These are phyloP conservation scores for Heloderma charlesbogerti DNA, from an alignment of 2,113 vertebrate species.

Conservation along the genomic window DNA sequence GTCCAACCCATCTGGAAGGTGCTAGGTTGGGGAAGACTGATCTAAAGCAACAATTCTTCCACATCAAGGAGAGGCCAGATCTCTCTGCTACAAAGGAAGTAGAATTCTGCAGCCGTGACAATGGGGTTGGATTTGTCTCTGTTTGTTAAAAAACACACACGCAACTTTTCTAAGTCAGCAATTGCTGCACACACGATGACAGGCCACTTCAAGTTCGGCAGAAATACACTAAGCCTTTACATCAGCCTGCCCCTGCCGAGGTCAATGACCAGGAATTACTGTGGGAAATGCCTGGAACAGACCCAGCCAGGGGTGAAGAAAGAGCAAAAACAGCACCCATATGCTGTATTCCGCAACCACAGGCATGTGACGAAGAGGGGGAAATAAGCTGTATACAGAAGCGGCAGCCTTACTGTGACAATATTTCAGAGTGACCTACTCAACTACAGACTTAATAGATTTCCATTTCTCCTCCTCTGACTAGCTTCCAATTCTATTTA, in stretches of 20 bases:
- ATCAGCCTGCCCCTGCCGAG: slow-evolving; percentile 33
- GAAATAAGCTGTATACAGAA: slow-evolving; percentile 28
- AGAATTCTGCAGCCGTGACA: neutral
- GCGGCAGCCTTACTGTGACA: neutral
- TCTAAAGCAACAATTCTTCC: slow-evolving; percentile 4
- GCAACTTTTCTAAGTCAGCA: slow-evolving; percentile 13
- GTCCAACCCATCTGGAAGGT: neutral
- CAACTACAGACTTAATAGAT: neutral
- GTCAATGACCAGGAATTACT: slow-evolving; percentile 67
- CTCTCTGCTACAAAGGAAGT: neutral
- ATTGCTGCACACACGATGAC: neutral
- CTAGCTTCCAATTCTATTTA: neutral
- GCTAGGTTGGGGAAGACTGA: neutral
- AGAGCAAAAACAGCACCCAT: neutral
- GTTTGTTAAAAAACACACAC: neutral
- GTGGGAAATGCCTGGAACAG: slow-evolving; percentile 31
- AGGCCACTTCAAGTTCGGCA: slow-evolving; percentile 8
- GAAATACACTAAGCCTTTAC: slow-evolving; percentile 10
- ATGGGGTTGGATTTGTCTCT: rapidly evolving
- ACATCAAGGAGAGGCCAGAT: neutral
- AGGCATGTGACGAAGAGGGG: neutral
- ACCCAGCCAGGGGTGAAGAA: neutral
- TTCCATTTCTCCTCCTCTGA: neutral
- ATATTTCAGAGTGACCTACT: slow-evolving; percentile 2
- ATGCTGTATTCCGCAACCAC: neutral